Conservation (phyloP, 2,113 vertebrate genomes). For the Fregetta grallaria region DNA sequence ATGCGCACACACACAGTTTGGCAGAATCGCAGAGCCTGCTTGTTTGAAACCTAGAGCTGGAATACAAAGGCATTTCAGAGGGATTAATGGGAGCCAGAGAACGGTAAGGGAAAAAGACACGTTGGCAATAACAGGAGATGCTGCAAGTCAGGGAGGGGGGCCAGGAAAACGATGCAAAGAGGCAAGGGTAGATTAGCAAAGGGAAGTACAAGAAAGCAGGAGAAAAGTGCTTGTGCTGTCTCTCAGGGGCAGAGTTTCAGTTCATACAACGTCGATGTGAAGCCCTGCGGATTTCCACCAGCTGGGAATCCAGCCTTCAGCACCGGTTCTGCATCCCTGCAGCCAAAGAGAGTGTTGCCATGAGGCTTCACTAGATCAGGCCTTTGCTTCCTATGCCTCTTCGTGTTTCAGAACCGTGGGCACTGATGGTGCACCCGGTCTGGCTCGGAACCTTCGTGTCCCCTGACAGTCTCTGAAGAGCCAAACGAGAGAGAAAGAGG, state of each 20-base stretch:
- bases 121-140: not conserved
- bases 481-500: not conserved
- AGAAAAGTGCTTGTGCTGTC: not conserved
- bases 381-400: not conserved
- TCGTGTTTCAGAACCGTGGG: not conserved
- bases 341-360: not conserved
- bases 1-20: not conserved
- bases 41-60: not conserved
- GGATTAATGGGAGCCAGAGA: not conserved
- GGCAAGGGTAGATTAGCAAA: not conserved
- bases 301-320: not conserved
- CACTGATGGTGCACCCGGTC: not conserved
- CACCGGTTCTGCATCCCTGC: not conserved
- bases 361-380: not conserved
- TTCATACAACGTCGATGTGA: fast-evolving
- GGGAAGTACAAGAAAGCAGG: not conserved
- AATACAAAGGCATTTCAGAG: not conserved
- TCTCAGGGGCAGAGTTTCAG: not conserved
- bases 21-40: not conserved
- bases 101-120: not conserved
- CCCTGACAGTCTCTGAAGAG: not conserved
- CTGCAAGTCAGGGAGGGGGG: not conserved
- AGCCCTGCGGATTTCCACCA: not conserved
- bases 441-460: not conserved
- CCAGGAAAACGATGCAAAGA: not conserved